Evolutionary conservation across 2,113 vertebrate species (phyloP).

Genomic region (Halichoerus grypus): DNA sequence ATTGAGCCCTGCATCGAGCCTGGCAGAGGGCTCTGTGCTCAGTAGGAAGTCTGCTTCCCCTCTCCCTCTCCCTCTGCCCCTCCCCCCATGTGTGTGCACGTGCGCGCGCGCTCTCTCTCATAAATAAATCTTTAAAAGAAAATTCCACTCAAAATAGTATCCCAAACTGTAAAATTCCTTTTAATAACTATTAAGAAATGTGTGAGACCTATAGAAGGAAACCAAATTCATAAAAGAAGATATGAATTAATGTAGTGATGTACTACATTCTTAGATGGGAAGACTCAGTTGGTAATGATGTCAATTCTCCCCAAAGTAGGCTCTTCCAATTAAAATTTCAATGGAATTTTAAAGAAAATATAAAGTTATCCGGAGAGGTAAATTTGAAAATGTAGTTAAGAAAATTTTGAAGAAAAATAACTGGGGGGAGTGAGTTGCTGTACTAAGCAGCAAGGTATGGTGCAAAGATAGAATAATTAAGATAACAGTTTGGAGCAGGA

Average conservation of each 20-base stretch:
- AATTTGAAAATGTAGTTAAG: background rate
- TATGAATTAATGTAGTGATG: background rate
- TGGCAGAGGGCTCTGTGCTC: background rate
- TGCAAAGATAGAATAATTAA: background rate
- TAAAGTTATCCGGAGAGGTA: background rate
- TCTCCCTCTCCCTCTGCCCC: background rate
- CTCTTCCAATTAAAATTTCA: conserved; percentile 1
- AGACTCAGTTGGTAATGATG: background rate
- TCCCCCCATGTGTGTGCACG: background rate
- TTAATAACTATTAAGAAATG: conserved; percentile 7
- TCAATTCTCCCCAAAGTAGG: background rate
- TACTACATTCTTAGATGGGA: background rate
- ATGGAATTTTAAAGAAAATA: background rate
- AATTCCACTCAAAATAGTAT: background rate
- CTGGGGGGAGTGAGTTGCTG: background rate
- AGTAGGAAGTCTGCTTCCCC: background rate
- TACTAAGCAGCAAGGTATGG: background rate
- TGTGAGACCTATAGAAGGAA: background rate
- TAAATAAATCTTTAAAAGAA: background rate
- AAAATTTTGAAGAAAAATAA: background rate
- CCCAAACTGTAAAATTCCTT: background rate
- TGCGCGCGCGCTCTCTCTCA: background rate
- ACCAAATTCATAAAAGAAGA: conserved; percentile 28
- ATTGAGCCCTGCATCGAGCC: background rate
- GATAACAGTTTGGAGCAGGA: background rate